A percentile compares a stretch with the other conserved stretches of the same genome.
Evolutionary conservation across 1,140 invertebrate species (phyloP).

Genomic region (Scaptomyza pallida): DNA sequence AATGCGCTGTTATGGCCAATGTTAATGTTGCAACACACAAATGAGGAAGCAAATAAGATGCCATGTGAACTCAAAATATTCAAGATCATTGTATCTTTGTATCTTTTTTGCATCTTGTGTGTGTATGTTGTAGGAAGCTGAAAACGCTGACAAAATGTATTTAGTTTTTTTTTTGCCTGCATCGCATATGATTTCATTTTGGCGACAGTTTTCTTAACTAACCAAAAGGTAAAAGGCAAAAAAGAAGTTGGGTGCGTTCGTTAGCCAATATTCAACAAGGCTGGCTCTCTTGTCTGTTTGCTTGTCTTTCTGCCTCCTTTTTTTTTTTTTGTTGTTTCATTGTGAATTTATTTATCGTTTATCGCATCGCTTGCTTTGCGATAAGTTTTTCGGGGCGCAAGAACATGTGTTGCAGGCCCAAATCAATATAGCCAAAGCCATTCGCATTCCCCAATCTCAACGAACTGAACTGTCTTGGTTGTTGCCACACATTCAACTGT

Average conservation of each 20-base stretch:
- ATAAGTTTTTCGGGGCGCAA: constrained; percentile 84
- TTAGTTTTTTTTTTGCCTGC: constrained; percentile 15
- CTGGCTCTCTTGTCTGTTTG: constrained; percentile 11
- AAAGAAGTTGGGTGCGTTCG: constrained; percentile 60
- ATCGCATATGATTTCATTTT: constrained; percentile 68
- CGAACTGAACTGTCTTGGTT: neutral
- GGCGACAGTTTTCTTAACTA: constrained; percentile 71
- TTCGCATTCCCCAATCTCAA: constrained; percentile 23
- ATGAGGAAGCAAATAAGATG: constrained; percentile 39
- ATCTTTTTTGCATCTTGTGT: constrained; percentile 23
- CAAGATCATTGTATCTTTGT: constrained; percentile 26
- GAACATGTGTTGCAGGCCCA: constrained; percentile 78
- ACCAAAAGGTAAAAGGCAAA: constrained; percentile 57
- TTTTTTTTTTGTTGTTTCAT: constrained; percentile 40
- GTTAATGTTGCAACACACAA: constrained; percentile 11
- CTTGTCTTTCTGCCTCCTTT: constrained; percentile 26
- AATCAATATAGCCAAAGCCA: constrained; percentile 38
- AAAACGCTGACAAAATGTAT: constrained; percentile 69
- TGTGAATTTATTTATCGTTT: constrained; percentile 77
- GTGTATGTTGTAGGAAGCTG: constrained; percentile 53
- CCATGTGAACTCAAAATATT: constrained; percentile 31
- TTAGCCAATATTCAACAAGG: constrained; percentile 35
- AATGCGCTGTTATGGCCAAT: constrained; percentile 10
- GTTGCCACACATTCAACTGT: neutral
- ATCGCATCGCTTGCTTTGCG: constrained; percentile 77